Conservation (phyloP, 1,140 invertebrate species). For the Hirudo medicinalis region DNA sequence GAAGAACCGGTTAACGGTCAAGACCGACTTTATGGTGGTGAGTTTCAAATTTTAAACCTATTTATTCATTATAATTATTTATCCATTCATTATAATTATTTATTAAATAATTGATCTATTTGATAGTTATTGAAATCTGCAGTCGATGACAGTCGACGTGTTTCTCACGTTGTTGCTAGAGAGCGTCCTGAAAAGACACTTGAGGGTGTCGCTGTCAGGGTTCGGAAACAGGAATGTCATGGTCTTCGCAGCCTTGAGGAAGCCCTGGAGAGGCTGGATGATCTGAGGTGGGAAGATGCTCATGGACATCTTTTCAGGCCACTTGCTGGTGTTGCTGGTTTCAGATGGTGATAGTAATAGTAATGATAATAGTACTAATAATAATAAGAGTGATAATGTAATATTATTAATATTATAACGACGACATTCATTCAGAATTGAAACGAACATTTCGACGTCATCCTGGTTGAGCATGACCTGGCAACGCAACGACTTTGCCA, state of each 20-base stretch:
- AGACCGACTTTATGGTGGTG: not conserved
- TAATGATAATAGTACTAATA: not conserved
- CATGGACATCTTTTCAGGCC: conserved; percentile 6
- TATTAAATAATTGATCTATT: no score
- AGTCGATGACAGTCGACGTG: no score
- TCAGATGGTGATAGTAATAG: no score
- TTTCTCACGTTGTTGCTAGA: not conserved
- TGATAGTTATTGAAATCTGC: no score
- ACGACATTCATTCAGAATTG: no score
- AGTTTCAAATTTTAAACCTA: not conserved
- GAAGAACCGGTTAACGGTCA: not conserved
- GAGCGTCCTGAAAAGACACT: not conserved
- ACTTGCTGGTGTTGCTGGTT: conserved; percentile 3
- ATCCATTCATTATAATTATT: not conserved
- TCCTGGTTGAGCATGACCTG: conserved; percentile 3
- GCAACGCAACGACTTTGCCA: not conserved
- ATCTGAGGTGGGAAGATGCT: not conserved
- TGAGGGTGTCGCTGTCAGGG: not conserved
- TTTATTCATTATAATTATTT: not conserved
- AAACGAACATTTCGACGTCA: conserved; percentile 3
- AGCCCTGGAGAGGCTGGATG: not conserved
- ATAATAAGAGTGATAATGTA: no score
- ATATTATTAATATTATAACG: no score
- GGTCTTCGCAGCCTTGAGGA: not conserved
- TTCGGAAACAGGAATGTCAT: not conserved